A percentile compares a stretch with the other conserved stretches of the same genome.
phyloP scores from a whole-genome alignment of 1,140 invertebrate species.

The Planococcus citri region DNA sequence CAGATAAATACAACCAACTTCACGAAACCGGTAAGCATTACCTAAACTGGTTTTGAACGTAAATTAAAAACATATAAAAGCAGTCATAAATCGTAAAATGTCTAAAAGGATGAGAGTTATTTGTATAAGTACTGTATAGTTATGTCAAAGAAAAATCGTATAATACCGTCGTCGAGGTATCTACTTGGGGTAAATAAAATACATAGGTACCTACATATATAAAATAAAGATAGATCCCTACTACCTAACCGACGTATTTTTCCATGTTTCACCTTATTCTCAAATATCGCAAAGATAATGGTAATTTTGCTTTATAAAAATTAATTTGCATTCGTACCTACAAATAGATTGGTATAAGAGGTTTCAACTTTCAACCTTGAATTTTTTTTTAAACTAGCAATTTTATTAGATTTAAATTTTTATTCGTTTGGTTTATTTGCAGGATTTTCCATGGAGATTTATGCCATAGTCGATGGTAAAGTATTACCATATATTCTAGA shows the following conservation, averaged over 20 bases:
- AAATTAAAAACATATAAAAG: constrained; percentile 8
- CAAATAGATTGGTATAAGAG: no score
- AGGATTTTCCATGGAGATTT: constrained; percentile 78
- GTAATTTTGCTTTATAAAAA: no score
- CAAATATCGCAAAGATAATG: no score
- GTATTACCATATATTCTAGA: constrained; percentile 74
- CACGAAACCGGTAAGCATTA: background rate
- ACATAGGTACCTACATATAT: no score
- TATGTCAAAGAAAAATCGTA: background rate
- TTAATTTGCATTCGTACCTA: no score
- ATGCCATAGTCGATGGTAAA: constrained; percentile 70
- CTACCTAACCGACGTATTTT: no score
- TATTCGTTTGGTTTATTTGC: constrained; percentile 29
- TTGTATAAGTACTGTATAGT: background rate
- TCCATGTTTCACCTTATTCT: no score
- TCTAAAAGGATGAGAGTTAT: background rate
- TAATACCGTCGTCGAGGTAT: no score
- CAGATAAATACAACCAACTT: background rate
- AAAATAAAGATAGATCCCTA: no score
- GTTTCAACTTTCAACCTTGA: background rate
- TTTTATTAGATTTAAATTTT: background rate
- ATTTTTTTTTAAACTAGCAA: background rate
- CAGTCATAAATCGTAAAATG: background rate
- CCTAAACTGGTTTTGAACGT: constrained; percentile 1
- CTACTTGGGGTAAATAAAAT: no score